phyloP scores from a whole-genome alignment of 1,140 invertebrate species.

The Zaprionus capensis region DNA sequence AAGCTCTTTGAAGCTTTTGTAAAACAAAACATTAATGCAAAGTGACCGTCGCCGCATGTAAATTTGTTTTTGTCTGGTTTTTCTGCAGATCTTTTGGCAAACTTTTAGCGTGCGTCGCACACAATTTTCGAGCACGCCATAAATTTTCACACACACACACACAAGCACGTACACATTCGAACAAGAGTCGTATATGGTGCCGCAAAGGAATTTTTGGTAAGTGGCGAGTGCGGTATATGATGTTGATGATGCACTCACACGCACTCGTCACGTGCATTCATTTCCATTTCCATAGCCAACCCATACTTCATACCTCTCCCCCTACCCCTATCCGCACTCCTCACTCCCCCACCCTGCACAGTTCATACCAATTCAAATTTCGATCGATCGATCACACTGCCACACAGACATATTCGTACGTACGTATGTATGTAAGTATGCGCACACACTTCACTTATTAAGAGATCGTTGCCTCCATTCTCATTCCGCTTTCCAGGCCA shows the following conservation, averaged over 20 bases:
- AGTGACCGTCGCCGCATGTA: background rate
- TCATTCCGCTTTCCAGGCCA: constrained; percentile 73
- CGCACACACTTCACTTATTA: constrained; percentile 27
- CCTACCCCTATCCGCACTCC: background rate
- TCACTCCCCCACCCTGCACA: background rate
- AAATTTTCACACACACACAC: constrained; percentile 54
- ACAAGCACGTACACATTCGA: constrained; percentile 22
- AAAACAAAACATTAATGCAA: constrained; percentile 10
- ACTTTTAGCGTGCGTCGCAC: constrained; percentile 47
- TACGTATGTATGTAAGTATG: background rate
- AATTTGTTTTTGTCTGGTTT: background rate
- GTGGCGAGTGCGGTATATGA: constrained; percentile 34
- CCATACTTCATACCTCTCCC: background rate
- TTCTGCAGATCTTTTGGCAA: constrained; percentile 42
- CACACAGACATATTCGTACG: constrained; percentile 21
- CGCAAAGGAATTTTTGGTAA: constrained; percentile 67
- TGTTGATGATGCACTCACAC: constrained; percentile 39
- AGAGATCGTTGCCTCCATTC: constrained; percentile 73
- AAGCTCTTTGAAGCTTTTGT: constrained; percentile 38
- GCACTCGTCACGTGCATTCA: constrained; percentile 66
- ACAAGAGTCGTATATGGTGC: constrained; percentile 56
- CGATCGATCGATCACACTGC: constrained; percentile 54
- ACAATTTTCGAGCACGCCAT: constrained; percentile 63
- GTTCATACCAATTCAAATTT: constrained; percentile 30
- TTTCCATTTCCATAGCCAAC: constrained; percentile 33